phyloP scores from a whole-genome alignment of 35 echinoderm and acorn worm species.

The Patiria miniata region DNA sequence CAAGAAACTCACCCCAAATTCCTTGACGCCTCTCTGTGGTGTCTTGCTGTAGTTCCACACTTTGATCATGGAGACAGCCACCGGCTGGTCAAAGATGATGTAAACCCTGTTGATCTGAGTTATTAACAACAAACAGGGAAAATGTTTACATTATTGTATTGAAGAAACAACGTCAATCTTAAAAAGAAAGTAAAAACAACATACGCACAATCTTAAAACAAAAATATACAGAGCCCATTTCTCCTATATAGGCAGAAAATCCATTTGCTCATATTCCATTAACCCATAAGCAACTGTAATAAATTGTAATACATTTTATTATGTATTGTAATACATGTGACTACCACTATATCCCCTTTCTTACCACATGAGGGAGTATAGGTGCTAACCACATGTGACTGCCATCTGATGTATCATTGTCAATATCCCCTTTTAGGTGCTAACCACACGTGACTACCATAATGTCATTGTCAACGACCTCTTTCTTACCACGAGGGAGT shows the following conservation, averaged over 20 bases:
- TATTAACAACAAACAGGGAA: not conserved
- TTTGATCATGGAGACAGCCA: conserved; percentile 95
- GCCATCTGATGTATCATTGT: conserved; percentile 84
- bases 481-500: too few relatives aligned
- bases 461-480: too few relatives aligned
- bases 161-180: conserved; percentile 11
- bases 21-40: conserved; percentile 90
- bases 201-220: too few relatives aligned
- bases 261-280: too few relatives aligned
- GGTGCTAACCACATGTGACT: conserved; percentile 95
- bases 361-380: conserved; percentile 80
- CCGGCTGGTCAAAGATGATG: conserved; percentile 93
- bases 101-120: conserved; percentile 90
- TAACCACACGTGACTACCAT: too few relatives aligned
- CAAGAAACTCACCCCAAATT: conserved; percentile 88
- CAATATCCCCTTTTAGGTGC: too few relatives aligned
- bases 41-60: conserved; percentile 99
- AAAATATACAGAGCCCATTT: too few relatives aligned
- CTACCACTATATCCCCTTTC: not conserved
- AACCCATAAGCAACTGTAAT: too few relatives aligned
- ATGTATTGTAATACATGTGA: too few relatives aligned
- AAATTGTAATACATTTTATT: too few relatives aligned
- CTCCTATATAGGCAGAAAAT: too few relatives aligned
- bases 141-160: not conserved
- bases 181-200: not conserved